Evolutionary conservation across 2,888 invertebrate genomes (phyloP).

Genomic region (Megaustenia siamemsis): DNA sequence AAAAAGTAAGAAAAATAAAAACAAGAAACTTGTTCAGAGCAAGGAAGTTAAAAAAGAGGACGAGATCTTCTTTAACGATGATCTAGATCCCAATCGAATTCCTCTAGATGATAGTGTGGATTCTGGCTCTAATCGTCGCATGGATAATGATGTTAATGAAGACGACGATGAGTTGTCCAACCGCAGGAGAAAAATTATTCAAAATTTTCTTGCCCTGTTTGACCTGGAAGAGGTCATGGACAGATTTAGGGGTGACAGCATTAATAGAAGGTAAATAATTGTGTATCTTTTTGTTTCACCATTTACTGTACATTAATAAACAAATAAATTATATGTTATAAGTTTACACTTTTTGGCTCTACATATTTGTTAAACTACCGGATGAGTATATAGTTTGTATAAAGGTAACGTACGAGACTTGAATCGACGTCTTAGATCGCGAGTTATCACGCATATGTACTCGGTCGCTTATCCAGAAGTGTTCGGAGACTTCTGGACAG

Average conservation of each 20-base stretch:
- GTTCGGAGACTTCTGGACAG: too few species aligned
- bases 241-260: conserved; percentile 41
- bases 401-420: too few species aligned
- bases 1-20: background rate
- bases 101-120: background rate
- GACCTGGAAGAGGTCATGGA: conserved; percentile 47
- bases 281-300: too few species aligned
- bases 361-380: too few species aligned
- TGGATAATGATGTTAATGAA: background rate
- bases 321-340: too few species aligned
- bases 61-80: conserved; percentile 25
- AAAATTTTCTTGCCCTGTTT: conserved; percentile 34
- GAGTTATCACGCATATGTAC: too few species aligned
- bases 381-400: too few species aligned
- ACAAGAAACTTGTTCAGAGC: background rate
- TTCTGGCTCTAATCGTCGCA: too few species aligned
- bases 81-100: background rate
- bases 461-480: too few species aligned
- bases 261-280: conserved; percentile 24
- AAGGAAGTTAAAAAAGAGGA: conserved; percentile 3
- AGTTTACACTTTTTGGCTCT: too few species aligned
- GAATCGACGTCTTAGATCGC: too few species aligned
- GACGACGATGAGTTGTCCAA: background rate
- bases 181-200: conserved; percentile 21
- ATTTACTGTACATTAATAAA: too few species aligned